These are phyloP conservation scores for Patella caerulea DNA, from an alignment of 2,888 invertebrate genomes.

Conservation along the genomic window DNA sequence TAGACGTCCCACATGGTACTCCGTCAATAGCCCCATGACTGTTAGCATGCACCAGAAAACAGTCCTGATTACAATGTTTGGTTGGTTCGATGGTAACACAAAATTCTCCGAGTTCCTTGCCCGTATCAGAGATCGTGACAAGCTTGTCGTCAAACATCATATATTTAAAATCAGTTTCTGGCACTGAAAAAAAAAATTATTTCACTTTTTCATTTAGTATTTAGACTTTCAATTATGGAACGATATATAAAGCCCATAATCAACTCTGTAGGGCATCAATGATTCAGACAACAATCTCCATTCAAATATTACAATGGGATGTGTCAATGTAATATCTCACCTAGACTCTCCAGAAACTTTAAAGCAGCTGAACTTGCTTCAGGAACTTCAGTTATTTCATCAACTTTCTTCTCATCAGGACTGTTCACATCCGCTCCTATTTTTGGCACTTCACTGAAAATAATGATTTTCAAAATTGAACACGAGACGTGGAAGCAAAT, in stretches of 20 bases:
- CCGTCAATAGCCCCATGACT: conserved; percentile 71
- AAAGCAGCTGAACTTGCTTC: conserved; percentile 51
- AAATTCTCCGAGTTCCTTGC: conserved; percentile 70
- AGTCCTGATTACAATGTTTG: conserved; percentile 60
- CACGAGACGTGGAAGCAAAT: no score
- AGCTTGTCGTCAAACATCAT: conserved; percentile 68
- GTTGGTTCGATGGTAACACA: conserved; percentile 62
- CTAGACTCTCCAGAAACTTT: conserved; percentile 55
- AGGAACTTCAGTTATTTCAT: conserved; percentile 42
- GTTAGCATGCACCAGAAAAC: conserved; percentile 70
- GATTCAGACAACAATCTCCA: no score
- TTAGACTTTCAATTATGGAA: neutral
- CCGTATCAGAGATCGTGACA: conserved; percentile 68
- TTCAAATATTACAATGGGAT: neutral
- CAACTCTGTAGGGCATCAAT: no score
- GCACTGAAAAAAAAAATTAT: conserved; percentile 41
- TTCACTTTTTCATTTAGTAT: neutral
- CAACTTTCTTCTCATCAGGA: conserved; percentile 9
- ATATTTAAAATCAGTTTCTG: conserved; percentile 66
- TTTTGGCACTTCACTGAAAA: conserved; percentile 18
- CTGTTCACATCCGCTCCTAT: conserved; percentile 2
- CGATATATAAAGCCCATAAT: conserved; percentile 1
- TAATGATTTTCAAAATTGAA: neutral
- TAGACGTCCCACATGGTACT: conserved; percentile 71
- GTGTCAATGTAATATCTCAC: conserved; percentile 32